A percentile compares a stretch with the other conserved stretches of the same genome.
Conservation (phyloP, 1,140 invertebrate species). For the Drosophila guanche region DNA sequence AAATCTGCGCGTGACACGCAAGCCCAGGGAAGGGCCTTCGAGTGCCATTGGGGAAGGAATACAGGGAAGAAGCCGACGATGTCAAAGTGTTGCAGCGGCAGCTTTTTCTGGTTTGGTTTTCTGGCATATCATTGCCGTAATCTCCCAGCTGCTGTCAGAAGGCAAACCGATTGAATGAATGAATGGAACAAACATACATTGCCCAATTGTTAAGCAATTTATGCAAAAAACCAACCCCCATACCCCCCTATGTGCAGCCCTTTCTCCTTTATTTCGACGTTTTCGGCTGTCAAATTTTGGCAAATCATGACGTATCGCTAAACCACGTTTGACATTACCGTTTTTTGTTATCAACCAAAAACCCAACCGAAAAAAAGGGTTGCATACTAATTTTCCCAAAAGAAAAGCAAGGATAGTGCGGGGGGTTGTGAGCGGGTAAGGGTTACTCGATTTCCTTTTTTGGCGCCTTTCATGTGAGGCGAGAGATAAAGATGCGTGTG, state of each 20-base stretch:
- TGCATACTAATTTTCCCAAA: slow-evolving; percentile 58
- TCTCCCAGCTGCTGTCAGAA: slow-evolving; percentile 72
- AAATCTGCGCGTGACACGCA: slow-evolving; percentile 71
- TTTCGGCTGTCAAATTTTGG: slow-evolving; percentile 76
- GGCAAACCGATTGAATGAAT: slow-evolving; percentile 47
- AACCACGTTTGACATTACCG: slow-evolving; percentile 68
- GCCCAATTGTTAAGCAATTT: slow-evolving; percentile 68
- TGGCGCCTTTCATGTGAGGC: slow-evolving; percentile 6
- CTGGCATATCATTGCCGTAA: slow-evolving; percentile 66
- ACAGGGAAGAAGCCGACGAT: slow-evolving; percentile 1
- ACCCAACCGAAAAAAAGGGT: slow-evolving; percentile 39
- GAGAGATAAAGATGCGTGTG: slow-evolving; percentile 42
- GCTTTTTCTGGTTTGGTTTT: slow-evolving; percentile 42
- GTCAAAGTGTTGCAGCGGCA: slow-evolving; percentile 63
- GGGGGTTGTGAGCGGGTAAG: slow-evolving; percentile 3
- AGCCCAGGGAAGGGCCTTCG: slow-evolving; percentile 10
- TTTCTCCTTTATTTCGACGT: slow-evolving; percentile 31
- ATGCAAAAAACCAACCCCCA: slow-evolving; percentile 55
- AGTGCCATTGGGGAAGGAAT: neutral
- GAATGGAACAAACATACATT: slow-evolving; percentile 49
- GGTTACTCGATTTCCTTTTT: slow-evolving; percentile 19
- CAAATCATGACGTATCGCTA: slow-evolving; percentile 79
- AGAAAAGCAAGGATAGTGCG: neutral
- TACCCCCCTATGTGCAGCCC: neutral
- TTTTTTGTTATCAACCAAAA: slow-evolving; percentile 39